phyloP scores from a whole-genome alignment of 2,113 vertebrate genomes.

The Hepsetus odoe region DNA sequence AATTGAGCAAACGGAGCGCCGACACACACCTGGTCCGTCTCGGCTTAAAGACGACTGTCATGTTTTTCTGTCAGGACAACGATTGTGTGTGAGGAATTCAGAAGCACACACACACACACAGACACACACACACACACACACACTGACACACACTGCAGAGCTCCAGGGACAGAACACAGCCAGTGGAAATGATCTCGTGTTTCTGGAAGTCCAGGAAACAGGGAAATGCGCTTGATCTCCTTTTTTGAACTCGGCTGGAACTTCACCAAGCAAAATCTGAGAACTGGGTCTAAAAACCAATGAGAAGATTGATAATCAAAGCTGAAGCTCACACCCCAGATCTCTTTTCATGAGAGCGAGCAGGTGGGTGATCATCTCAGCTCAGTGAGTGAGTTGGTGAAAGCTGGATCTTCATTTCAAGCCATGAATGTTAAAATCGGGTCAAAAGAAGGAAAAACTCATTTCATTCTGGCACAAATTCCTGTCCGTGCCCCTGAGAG shows the following conservation, averaged over 20 bases:
- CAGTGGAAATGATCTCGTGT: slow-evolving; percentile 12
- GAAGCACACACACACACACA: background rate
- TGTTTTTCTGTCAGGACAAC: background rate
- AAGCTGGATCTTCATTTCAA: too few species aligned
- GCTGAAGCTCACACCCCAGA: too few species aligned
- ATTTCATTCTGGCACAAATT: too few species aligned
- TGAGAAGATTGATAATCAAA: too few species aligned
- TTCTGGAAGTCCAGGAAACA: slow-evolving; percentile 21
- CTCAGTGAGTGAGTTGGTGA: too few species aligned
- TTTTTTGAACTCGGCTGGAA: background rate
- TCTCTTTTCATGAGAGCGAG: too few species aligned
- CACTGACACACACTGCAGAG: background rate
- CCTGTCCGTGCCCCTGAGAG: too few species aligned
- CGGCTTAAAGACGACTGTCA: slow-evolving; percentile 12
- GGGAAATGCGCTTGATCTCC: slow-evolving; percentile 8
- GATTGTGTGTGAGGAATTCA: background rate
- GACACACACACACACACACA: background rate
- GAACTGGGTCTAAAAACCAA: too few species aligned
- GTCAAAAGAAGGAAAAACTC: too few species aligned
- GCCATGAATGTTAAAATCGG: too few species aligned
- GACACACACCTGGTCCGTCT: slow-evolving; percentile 12
- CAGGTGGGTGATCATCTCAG: too few species aligned
- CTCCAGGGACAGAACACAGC: background rate
- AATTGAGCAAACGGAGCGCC: background rate
- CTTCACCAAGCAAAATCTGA: background rate